phyloP scores from a whole-genome alignment of 2,888 invertebrate species.

The Hartigia nigra region DNA sequence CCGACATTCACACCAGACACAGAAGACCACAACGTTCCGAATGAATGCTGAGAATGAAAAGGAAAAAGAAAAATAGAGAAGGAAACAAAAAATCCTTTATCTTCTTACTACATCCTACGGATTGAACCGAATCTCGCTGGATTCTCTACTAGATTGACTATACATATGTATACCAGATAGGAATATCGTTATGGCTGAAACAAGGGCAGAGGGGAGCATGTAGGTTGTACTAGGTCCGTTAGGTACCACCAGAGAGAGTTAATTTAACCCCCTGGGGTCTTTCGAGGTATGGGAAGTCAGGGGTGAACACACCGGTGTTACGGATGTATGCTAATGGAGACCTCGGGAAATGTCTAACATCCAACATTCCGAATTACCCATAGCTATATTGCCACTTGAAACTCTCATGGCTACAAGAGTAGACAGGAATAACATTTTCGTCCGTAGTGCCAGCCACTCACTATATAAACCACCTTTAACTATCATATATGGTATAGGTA shows the following conservation, averaged over 20 bases:
- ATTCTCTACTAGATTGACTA: not conserved
- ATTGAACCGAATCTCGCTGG: not conserved
- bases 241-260: conserved; percentile 39
- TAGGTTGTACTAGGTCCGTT: conserved; percentile 12
- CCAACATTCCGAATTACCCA: conserved; percentile 48
- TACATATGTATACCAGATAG: not conserved
- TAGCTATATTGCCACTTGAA: not conserved
- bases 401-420: not conserved
- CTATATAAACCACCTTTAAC: not conserved
- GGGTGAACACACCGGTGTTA: conserved; percentile 47
- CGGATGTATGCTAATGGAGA: conserved; percentile 62
- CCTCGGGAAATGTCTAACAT: conserved; percentile 58
- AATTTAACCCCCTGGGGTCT: conserved; percentile 45
- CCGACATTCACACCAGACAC: not conserved
- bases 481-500: not conserved
- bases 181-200: not conserved
- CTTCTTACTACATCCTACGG: not conserved
- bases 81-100: not conserved
- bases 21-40: not conserved
- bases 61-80: not conserved
- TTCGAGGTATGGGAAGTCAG: conserved; percentile 46
- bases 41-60: not conserved
- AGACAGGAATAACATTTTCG: not conserved
- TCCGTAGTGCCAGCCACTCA: not conserved
- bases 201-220: not conserved